phyloP scores from a whole-genome alignment of 1,140 invertebrate species.

The Bicyclus anynana region DNA sequence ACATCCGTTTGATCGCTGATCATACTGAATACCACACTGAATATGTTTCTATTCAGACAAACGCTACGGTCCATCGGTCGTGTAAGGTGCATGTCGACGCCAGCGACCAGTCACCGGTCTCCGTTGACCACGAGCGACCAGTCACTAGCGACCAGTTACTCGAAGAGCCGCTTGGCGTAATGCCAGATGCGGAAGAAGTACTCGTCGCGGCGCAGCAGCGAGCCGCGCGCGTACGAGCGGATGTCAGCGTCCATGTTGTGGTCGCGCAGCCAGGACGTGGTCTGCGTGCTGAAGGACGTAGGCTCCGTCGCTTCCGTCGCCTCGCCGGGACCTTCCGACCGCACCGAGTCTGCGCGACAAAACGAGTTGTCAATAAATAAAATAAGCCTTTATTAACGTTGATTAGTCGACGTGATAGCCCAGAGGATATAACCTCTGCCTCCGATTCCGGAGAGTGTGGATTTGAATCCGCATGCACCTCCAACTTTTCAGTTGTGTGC shows the following conservation, averaged over 20 bases:
- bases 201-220: constrained; percentile 89
- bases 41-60: too few species aligned
- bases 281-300: constrained; percentile 90
- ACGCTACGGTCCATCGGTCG: too few species aligned
- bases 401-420: too few species aligned
- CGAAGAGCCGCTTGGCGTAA: constrained; percentile 88
- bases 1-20: too few species aligned
- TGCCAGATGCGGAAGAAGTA: constrained; percentile 97
- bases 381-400: constrained; percentile 3
- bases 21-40: too few species aligned
- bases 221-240: constrained; percentile 89
- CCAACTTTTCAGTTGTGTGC: too few species aligned
- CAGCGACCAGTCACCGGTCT: too few species aligned
- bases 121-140: background rate
- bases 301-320: constrained; percentile 59
- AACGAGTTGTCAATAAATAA: background rate
- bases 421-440: too few species aligned
- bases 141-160: constrained; percentile 26
- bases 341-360: constrained; percentile 47
- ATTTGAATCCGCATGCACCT: too few species aligned
- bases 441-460: too few species aligned
- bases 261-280: constrained; percentile 93
- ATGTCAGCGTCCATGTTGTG: constrained; percentile 96
- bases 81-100: too few species aligned
- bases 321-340: constrained; percentile 49